Conservation (phyloP, 1,140 invertebrate genomes). For the Tribolium castaneum region DNA sequence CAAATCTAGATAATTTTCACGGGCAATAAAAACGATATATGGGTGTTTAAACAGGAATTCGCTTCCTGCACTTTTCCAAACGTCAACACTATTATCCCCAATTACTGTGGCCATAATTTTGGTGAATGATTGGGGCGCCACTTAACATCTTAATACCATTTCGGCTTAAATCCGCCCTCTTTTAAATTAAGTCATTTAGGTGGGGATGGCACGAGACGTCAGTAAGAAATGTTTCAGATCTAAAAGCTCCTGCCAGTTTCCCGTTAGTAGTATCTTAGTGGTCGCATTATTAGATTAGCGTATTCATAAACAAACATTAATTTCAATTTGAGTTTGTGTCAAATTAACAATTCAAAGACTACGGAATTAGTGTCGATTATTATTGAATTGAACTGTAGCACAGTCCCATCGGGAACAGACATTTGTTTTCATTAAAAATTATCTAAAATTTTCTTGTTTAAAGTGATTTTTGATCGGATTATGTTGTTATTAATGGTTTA, state of each 20-base stretch:
- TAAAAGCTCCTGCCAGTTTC: constrained; percentile 49
- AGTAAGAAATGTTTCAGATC: constrained; percentile 44
- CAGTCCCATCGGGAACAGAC: background rate
- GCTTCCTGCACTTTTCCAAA: constrained; percentile 43
- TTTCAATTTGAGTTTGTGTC: constrained; percentile 53
- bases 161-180: constrained; percentile 49
- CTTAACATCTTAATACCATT: constrained; percentile 52
- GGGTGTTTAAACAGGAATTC: constrained; percentile 40
- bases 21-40: constrained; percentile 45
- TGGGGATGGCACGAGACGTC: constrained; percentile 47
- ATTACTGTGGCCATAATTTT: constrained; percentile 51
- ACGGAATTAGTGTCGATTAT: constrained; percentile 8
- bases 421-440: background rate
- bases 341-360: constrained; percentile 47
- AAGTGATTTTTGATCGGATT: background rate
- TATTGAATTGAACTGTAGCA: constrained; percentile 5
- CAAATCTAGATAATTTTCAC: constrained; percentile 20
- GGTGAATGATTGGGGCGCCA: constrained; percentile 45
- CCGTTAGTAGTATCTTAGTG: constrained; percentile 48
- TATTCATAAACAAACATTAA: constrained; percentile 55
- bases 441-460: background rate
- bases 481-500: background rate
- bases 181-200: constrained; percentile 50
- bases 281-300: constrained; percentile 54
- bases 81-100: constrained; percentile 53